These are phyloP conservation scores for Anastrepha obliqua DNA, from an alignment of 1,140 invertebrate species.

Conservation along the genomic window DNA sequence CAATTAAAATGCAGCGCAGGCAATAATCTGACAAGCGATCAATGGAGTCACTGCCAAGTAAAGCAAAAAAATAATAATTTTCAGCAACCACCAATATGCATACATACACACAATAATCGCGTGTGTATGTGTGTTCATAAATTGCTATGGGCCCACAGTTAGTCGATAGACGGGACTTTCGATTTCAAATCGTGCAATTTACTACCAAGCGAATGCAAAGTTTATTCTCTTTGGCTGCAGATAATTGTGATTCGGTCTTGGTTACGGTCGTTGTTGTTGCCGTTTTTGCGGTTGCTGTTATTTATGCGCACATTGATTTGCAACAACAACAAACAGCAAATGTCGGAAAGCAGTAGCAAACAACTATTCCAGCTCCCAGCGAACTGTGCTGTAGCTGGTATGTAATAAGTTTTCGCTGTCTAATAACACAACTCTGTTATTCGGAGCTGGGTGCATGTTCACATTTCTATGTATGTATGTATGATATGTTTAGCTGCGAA, in stretches of 20 bases:
- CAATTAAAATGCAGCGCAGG: constrained; percentile 18
- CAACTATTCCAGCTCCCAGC: neutral
- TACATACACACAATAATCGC: neutral
- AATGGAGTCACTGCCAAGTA: neutral
- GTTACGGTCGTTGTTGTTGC: neutral
- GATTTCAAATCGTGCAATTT: neutral
- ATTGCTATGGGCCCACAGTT: neutral
- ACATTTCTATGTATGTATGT: neutral
- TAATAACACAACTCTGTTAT: neutral
- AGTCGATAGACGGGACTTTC: neutral
- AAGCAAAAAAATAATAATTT: neutral
- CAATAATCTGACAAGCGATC: constrained; percentile 3
- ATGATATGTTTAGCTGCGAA: neutral
- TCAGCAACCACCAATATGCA: neutral
- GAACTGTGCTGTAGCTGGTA: neutral
- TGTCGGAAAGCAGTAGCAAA: neutral
- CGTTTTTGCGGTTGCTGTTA: neutral
- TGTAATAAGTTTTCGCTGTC: neutral
- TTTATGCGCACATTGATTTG: constrained; percentile 5
- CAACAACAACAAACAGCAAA: neutral
- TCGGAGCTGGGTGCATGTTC: neutral
- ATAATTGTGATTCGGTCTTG: neutral
- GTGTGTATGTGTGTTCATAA: neutral
- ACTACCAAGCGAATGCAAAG: neutral
- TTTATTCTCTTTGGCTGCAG: neutral